Evolutionary conservation across 2,888 invertebrate genomes (phyloP).

Genomic region (Atrina japonica): DNA sequence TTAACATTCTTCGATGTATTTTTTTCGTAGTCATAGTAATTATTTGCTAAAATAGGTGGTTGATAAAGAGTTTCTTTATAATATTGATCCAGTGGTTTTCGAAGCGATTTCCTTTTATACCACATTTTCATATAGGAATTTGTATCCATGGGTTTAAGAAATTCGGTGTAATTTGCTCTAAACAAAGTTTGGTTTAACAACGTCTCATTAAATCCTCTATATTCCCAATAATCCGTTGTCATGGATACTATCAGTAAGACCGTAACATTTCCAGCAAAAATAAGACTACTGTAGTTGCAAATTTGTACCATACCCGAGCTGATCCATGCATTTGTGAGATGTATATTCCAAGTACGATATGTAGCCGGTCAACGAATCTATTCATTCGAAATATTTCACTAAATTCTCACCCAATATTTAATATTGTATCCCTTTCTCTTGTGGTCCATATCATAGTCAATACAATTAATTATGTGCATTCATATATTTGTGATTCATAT

Average conservation of each 20-base stretch:
- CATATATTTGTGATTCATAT: too few species aligned
- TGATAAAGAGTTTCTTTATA: constrained; percentile 50
- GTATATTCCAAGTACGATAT: too few species aligned
- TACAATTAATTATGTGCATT: too few species aligned
- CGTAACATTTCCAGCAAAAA: constrained; percentile 71
- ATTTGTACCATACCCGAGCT: constrained; percentile 52
- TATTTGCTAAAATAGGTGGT: constrained; percentile 58
- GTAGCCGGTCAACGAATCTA: too few species aligned
- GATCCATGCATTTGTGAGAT: constrained; percentile 16
- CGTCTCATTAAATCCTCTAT: constrained; percentile 62
- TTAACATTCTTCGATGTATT: constrained; percentile 9
- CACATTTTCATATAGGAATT: constrained; percentile 62
- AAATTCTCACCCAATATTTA: too few species aligned
- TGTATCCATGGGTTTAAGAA: constrained; percentile 64
- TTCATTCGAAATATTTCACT: too few species aligned
- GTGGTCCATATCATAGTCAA: too few species aligned
- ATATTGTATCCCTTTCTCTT: too few species aligned
- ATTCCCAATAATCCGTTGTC: constrained; percentile 76
- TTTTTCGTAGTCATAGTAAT: constrained; percentile 29
- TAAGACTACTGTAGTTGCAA: constrained; percentile 72
- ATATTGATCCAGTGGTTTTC: not conserved
- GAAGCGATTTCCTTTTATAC: constrained; percentile 32
- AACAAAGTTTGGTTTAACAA: constrained; percentile 49
- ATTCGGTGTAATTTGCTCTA: constrained; percentile 47
- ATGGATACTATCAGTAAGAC: constrained; percentile 71